Evolutionary conservation across 2,113 vertebrate genomes (phyloP), one percentile per base, ranked within the genome.

Genomic region (Mus pahari): DNA sequence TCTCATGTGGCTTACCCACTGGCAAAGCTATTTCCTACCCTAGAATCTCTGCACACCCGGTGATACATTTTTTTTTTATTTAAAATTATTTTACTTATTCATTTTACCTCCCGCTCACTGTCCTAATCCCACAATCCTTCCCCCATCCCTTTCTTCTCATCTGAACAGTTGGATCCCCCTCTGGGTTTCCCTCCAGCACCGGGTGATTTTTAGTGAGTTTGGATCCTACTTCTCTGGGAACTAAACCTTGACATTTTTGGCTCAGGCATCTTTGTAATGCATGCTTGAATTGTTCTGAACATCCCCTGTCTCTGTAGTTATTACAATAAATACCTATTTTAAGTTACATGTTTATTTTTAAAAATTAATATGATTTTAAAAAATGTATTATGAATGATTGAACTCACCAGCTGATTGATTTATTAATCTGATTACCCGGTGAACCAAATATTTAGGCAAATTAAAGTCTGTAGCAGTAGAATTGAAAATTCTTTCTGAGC

Each of bases 341-440:
- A 83, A 70, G 62, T 81, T 87, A 86, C 71, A 62, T 71, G 71
- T 79, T 81, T 77, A 70, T 84, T 33, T 39, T 93, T 66, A 68
- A 86, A 78, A 87, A 39, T 42, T 2, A 86, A 14, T 19, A 45
- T 19, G 8, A 66, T n/a, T 78, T 45, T 66, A 60, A 75, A 75
- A 48, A 75, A 89, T 75, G 16, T 89, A 26, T 60, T 17, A 20
- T 75, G 39, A 64, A 33, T 90, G 58, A 28, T n/a, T 24, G 19
- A 82, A 79, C 17, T 87, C 12, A 42, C 24, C 5, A 13, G 70
- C 4, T 84, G 74, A 77, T 16, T 55, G 31, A 86, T 42, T 92
- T 86, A 62, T 81, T 55, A 60, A 86, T 75, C 2, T 33, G 33
- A 11, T 92, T 31, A 39, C 28, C 58, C 45, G 13, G 20, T 58